Evolutionary conservation across 2,888 invertebrate genomes (phyloP).

Genomic region (Synanthedon vespiformis): DNA sequence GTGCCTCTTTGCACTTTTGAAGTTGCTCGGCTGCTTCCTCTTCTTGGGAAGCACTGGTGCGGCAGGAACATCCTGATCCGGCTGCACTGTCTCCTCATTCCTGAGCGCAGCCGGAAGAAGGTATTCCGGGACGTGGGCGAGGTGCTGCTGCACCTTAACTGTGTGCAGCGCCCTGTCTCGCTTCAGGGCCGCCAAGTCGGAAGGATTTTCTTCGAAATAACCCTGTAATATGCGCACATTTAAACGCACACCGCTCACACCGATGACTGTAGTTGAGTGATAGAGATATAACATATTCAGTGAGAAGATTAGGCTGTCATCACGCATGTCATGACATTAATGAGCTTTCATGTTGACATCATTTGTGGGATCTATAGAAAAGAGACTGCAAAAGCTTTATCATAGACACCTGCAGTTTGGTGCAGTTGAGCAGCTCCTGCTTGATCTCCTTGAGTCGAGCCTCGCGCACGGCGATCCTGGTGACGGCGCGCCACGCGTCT

Average conservation of each 20-base stretch:
- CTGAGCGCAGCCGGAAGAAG: conserved; percentile 84
- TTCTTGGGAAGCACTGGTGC: conserved; percentile 27
- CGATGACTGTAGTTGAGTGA: neutral
- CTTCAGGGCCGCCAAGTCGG: conserved; percentile 85
- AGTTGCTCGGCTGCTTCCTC: conserved; percentile 30
- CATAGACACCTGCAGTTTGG: conserved; percentile 80
- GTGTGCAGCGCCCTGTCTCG: conserved; percentile 90
- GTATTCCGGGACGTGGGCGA: conserved; percentile 94
- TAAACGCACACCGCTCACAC: neutral
- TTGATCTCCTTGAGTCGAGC: conserved; percentile 96
- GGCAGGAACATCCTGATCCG: conserved; percentile 18
- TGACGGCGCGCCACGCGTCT: conserved; percentile 96
- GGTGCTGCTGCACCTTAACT: conserved; percentile 84
- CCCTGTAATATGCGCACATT: conserved; percentile 57
- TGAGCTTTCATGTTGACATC: conserved; percentile 23
- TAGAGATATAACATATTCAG: conserved; percentile 23
- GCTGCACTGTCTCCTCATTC: conserved; percentile 66
- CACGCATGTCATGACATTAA: conserved; percentile 15
- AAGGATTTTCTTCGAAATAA: conserved; percentile 93
- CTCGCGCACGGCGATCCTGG: conserved; percentile 92
- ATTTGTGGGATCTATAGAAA: conserved; percentile 7
- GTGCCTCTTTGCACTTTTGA: conserved; percentile 48
- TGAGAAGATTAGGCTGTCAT: conserved; percentile 69
- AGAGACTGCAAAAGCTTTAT: no score
- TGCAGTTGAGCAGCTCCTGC: conserved; percentile 90